A percentile compares a stretch with the other conserved stretches of the same genome.
phyloP scores from a whole-genome alignment of 2,113 vertebrate genomes.

The Plestiodon gilberti region DNA sequence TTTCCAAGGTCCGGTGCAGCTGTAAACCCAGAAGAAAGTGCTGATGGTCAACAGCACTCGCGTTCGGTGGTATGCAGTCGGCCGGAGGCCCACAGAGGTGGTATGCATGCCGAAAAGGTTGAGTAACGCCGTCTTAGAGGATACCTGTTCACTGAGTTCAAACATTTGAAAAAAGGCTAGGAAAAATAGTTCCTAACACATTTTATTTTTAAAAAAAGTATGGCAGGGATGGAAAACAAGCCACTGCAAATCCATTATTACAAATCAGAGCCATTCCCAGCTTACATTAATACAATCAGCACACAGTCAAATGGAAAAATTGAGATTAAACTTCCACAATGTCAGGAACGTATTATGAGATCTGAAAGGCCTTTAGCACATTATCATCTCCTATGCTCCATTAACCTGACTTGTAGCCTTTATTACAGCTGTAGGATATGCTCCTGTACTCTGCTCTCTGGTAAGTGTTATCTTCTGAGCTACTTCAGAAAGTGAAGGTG shows the following conservation, averaged over 20 bases:
- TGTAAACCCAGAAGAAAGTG: no score
- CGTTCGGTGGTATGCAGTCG: no score
- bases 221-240: conserved; percentile 61
- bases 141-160: background rate
- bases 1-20: no score
- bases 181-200: background rate
- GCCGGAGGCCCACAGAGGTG: no score
- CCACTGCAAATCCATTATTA: conserved; percentile 61
- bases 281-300: conserved; percentile 49
- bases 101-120: no score
- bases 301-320: conserved; percentile 50
- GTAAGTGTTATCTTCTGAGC: conserved; percentile 62
- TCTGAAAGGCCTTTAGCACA: conserved; percentile 54
- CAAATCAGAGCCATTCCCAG: conserved; percentile 51
- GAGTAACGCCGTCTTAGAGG: no score
- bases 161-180: no score
- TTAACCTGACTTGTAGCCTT: conserved; percentile 61
- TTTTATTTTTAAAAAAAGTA: conserved; percentile 33
- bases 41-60: no score
- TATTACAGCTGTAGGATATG: conserved; percentile 54
- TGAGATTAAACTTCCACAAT: conserved; percentile 32
- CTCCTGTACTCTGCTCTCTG: conserved; percentile 49
- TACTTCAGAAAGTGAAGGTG: conserved; percentile 42
- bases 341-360: conserved; percentile 40
- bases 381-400: conserved; percentile 42